A percentile compares a stretch with the other conserved stretches of the same genome.
Conservation (phyloP, 2,113 vertebrate genomes). For the Agapornis roseicollis region DNA sequence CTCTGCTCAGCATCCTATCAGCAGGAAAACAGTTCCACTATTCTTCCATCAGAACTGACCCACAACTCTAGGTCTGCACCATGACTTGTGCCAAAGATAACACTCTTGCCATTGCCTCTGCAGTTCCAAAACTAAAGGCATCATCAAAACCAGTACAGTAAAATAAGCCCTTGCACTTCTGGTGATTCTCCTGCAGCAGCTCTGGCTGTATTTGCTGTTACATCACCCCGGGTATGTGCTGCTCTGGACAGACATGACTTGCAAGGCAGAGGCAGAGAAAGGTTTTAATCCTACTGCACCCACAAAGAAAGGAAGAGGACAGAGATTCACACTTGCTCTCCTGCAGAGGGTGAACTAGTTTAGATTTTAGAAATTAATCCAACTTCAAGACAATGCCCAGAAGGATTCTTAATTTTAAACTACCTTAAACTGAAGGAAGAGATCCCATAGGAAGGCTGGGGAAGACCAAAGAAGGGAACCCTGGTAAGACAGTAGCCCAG, state of each 20-base stretch:
- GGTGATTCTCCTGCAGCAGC: too few species aligned
- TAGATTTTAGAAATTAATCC: background rate
- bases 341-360: background rate
- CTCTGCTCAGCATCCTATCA: background rate
- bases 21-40: background rate
- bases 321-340: background rate
- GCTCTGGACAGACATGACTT: accelerated
- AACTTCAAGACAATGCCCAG: accelerated
- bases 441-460: background rate
- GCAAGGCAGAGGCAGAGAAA: too few species aligned
- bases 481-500: background rate
- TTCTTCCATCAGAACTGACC: background rate
- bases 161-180: background rate
- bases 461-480: background rate
- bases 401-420: background rate
- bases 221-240: accelerated
- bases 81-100: background rate
- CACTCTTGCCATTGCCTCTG: background rate
- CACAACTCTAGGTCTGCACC: background rate
- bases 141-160: background rate
- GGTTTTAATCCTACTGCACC: background rate
- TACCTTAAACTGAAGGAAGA: background rate
- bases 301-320: background rate
- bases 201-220: background rate
- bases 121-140: background rate